Evolutionary conservation across 2,888 invertebrate species (phyloP), one percentile per base, ranked within the genome.

Genomic region (Lepetodrilus schrolli): DNA sequence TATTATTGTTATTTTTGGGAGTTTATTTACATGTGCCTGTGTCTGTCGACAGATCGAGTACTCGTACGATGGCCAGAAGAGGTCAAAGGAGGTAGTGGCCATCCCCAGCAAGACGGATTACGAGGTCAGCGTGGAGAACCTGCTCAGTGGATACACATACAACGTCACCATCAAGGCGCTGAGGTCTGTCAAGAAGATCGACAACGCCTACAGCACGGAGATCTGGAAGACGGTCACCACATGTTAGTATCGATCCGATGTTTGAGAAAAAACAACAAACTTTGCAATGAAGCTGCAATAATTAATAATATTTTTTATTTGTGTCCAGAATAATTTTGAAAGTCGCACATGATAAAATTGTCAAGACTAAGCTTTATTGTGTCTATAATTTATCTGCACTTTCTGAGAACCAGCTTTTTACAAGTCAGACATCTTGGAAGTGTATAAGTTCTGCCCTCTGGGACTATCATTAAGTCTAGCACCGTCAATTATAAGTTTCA

Each of bases 121-220:
- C 34, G 26, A 51, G 43, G 13, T 30, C 4, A 21, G 13, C 23
- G 26, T 43, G 48, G 50, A 43, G 7, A 66, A 77, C 36, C 76
- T 86, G 34, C 77, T 79, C 26, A 75, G 82, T 10, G 86, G 86
- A 0, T 80, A 80, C 51, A 77, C 74, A 17, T 86, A 84, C 76
- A 78, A 66, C 1, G 70, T 86, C 10, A 75, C 43, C 10, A 81
- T 86, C 23, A 75, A 73, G 49, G 80, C 83, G 0, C 77, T 80
- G 66, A 78, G 82, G 69, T 75, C 80, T 38, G 76, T 80, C 5
- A 74, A 77, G 3, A 78, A 77, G 43, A 70, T 70, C 1, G 80
- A 80, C 58, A 74, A 51, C 21, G 80, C 80, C 20, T 73, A 73
- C 2, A 83, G 82, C 7, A 21, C 66, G 7, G 34, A 38, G 5